Evolutionary conservation across 2,113 vertebrate genomes (phyloP).

Genomic region (Malurus alboscapulatus): DNA sequence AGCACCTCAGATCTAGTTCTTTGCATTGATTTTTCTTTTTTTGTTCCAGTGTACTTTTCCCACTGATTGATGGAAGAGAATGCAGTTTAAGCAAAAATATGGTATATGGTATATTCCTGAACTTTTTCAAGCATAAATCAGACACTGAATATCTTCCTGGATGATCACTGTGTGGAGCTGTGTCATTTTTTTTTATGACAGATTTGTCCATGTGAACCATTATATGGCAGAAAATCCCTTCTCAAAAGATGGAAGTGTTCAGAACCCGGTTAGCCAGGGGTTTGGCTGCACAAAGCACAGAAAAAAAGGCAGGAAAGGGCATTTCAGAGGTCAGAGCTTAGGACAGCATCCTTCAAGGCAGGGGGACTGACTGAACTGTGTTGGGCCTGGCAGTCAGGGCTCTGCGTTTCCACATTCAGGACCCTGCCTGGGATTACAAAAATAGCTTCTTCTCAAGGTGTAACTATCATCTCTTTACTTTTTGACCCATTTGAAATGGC

Average conservation of each 20-base stretch:
- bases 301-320: background rate
- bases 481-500: background rate
- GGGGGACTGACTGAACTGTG: background rate
- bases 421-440: background rate
- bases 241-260: background rate
- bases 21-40: background rate
- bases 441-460: fast-evolving
- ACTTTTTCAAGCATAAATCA: background rate
- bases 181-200: background rate
- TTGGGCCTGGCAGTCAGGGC: background rate
- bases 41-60: background rate
- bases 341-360: background rate
- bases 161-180: background rate
- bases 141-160: background rate
- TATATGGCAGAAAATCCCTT: background rate
- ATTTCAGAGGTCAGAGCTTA: background rate
- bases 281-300: background rate
- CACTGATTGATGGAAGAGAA: background rate
- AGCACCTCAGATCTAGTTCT: background rate
- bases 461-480: background rate
- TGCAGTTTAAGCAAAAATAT: background rate
- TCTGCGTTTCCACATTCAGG: background rate
- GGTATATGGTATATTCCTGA: background rate
- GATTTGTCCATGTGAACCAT: background rate
- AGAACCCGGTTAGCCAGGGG: background rate